These are phyloP conservation scores for Phoxinus dragarum DNA, from an alignment of 2,797 vertebrate species.

Conservation along the genomic window DNA sequence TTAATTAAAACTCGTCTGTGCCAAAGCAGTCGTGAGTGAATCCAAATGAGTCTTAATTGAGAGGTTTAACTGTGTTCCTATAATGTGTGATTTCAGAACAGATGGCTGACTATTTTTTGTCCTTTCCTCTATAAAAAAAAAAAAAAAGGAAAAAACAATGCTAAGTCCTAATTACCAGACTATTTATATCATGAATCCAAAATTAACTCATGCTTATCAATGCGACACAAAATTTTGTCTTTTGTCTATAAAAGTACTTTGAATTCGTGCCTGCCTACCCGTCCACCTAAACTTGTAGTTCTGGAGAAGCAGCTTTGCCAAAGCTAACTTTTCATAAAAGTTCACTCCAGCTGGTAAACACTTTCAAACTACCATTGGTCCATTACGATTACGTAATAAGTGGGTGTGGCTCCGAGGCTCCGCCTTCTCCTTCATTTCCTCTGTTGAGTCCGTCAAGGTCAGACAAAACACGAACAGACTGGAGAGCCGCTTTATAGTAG, in stretches of 20 bases:
- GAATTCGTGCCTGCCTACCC: too few species aligned
- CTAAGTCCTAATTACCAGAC: not conserved
- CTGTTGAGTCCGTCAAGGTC: too few species aligned
- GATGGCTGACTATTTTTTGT: not conserved
- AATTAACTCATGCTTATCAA: not conserved
- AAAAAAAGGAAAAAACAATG: not conserved
- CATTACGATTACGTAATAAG: not conserved
- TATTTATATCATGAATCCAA: not conserved
- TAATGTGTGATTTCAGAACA: not conserved
- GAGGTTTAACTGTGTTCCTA: not conserved
- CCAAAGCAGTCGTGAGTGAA: not conserved
- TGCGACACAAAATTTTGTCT: not conserved
- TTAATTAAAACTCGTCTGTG: not conserved
- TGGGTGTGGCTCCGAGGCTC: not conserved
- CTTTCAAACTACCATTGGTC: too few species aligned
- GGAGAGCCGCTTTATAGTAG: too few species aligned
- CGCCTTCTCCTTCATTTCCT: not conserved
- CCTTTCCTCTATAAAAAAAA: not conserved
- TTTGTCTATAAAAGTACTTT: not conserved
- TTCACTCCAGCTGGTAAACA: too few species aligned
- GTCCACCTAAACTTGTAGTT: not conserved
- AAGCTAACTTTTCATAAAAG: too few species aligned
- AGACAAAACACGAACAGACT: too few species aligned
- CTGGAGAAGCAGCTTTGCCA: too few species aligned
- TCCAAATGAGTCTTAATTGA: slow-evolving; percentile 1